phyloP scores from a whole-genome alignment of 2,113 vertebrate species.

The Vidua macroura region DNA sequence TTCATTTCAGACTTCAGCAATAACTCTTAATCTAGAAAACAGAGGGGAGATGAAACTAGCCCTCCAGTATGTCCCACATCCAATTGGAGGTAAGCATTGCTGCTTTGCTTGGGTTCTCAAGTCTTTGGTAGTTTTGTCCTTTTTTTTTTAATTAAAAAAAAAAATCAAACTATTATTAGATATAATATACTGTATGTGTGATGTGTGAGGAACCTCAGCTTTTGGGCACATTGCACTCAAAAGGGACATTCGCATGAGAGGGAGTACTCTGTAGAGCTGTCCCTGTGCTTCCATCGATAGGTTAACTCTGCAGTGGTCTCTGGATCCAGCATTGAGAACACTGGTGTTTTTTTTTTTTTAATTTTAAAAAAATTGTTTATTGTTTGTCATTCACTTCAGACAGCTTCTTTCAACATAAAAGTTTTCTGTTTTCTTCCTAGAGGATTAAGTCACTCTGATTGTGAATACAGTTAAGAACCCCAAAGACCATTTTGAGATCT shows the following conservation, averaged over 20 bases:
- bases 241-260: background rate
- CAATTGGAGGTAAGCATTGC: slow-evolving; percentile 73
- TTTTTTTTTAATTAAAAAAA: background rate
- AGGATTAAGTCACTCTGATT: background rate
- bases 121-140: background rate
- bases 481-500: background rate
- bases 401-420: background rate
- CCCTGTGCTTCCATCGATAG: accelerated
- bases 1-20: slow-evolving; percentile 63
- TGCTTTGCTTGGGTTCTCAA: background rate
- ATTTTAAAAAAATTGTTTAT: background rate
- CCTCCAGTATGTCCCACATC: slow-evolving; percentile 83
- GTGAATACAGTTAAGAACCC: background rate
- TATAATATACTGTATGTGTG: background rate
- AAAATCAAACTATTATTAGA: background rate
- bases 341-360: background rate
- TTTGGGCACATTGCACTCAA: background rate
- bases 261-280: background rate
- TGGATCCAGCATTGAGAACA: background rate
- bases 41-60: slow-evolving; percentile 87
- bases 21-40: slow-evolving; percentile 67
- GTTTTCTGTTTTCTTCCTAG: background rate
- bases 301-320: background rate
- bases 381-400: background rate
- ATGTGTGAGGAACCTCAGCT: background rate